Evolutionary conservation across 2,113 vertebrate species (phyloP), one percentile per base, ranked within the genome.

Genomic region (Geococcyx californianus): DNA sequence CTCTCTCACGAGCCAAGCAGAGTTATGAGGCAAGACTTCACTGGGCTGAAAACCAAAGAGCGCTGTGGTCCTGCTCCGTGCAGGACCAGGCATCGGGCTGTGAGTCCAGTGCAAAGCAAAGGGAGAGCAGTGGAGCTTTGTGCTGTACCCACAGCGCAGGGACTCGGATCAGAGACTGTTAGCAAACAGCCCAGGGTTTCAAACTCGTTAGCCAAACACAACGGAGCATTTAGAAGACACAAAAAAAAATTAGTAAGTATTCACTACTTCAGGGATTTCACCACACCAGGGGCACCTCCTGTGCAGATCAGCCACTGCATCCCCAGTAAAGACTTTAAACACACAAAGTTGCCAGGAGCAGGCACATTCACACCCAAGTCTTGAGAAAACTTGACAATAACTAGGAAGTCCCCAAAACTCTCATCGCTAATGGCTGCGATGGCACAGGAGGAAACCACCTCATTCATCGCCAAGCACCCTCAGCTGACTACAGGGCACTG

Each of bases 11-110:
- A 74, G 51, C 1, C 26, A 2, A 4, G 1, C 6, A 8, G 47
- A 25, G 63, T 5, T 15, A 7, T 2, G 1, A 62, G 58, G 44
- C 33, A 3, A 21, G 2, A 38, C 49, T 28, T 10, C 38, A 4
- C 2, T 25, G 2, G 45, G 79, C 23, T 17, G 10, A 2, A 2
- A 33, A 1, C 4, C 0, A 1, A 16, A 3, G n/a, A 33, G 31
- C 4, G 0, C 33, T 1, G 29, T 1, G 58, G 64, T 18, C 44
- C 78, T 13, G 68, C 56, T 18, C 42, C 0, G 38, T 54, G 3
- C 2, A 0, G 3, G 9, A 62, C 38, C 20, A 47, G 47, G 47
- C 47, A 21, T 20, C 47, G 8, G 19, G 20, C 47, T 49, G 12
- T 49, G 47, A 20, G 16, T 18, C 54, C 13, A 13, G 40, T 42